These are phyloP conservation scores for Scomber colias DNA, from an alignment of 2,113 vertebrate genomes.

Conservation along the genomic window DNA sequence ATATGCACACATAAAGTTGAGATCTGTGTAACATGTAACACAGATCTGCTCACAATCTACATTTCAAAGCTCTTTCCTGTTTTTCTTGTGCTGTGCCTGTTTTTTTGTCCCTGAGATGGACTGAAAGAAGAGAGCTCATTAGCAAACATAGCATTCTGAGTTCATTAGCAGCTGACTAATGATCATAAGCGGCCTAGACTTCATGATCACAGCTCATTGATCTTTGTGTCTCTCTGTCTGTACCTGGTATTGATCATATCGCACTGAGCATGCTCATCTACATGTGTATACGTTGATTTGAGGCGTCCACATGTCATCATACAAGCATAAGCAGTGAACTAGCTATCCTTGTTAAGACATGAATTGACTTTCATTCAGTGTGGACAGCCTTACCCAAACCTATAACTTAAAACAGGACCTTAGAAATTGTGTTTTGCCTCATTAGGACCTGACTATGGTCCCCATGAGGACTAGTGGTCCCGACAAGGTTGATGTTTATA, in stretches of 20 bases:
- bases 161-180: constrained; percentile 75
- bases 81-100: neutral
- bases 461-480: no score
- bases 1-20: neutral
- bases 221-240: constrained; percentile 53
- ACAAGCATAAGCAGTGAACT: neutral
- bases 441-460: no score
- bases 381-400: no score
- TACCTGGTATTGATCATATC: constrained; percentile 72
- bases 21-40: neutral
- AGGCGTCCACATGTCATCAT: neutral
- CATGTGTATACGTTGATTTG: neutral
- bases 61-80: constrained; percentile 23
- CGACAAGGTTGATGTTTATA: no score
- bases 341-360: no score
- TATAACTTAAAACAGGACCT: no score
- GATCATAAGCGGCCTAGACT: constrained; percentile 71
- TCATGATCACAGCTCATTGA: constrained; percentile 76
- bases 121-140: constrained; percentile 54
- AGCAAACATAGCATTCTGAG: constrained; percentile 41
- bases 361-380: no score
- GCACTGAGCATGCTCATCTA: neutral
- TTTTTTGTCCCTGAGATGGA: constrained; percentile 18
- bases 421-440: no score
- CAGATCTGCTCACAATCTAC: neutral